Percentiles rank a stretch among this genome's conserved stretches.
Evolutionary conservation across 2,888 invertebrate species (phyloP).

Genomic region (Macroteleia sp.): DNA sequence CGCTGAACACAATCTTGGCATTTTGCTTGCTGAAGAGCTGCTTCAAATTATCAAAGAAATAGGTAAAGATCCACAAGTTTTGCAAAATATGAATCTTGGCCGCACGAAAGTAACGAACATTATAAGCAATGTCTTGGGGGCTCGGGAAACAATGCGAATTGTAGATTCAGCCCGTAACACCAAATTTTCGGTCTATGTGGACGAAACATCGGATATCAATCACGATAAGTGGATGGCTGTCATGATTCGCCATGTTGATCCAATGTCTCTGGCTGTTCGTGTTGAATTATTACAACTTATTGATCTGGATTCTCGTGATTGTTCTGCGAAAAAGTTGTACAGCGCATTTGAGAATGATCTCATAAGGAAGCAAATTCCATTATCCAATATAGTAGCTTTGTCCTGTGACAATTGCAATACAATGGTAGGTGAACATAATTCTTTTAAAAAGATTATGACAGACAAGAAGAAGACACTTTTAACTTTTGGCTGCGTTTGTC

Average conservation of each 20-base stretch:
- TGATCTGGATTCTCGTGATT: constrained; percentile 11
- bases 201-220: constrained; percentile 27
- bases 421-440: not conserved
- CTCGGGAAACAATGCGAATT: not conserved
- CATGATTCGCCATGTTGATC: not conserved
- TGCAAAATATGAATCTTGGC: not conserved
- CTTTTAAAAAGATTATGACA: not conserved
- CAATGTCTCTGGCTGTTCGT: not conserved
- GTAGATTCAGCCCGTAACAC: not conserved
- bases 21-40: not conserved
- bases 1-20: constrained; percentile 11
- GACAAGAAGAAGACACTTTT: constrained; percentile 2
- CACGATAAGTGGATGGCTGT: constrained; percentile 27
- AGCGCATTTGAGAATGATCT: not conserved
- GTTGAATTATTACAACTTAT: constrained; percentile 3
- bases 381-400: not conserved
- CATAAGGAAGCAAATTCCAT: constrained; percentile 8
- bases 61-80: constrained; percentile 1
- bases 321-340: constrained; percentile 3
- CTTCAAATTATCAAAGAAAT: constrained; percentile 7
- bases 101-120: constrained; percentile 5
- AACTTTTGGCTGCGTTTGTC: constrained; percentile 16
- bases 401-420: not conserved
- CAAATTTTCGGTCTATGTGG: constrained; percentile 21
- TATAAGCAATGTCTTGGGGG: constrained; percentile 8